These are phyloP conservation scores for Cheilosia impressa DNA, from an alignment of 2,888 invertebrate genomes.

Conservation along the genomic window DNA sequence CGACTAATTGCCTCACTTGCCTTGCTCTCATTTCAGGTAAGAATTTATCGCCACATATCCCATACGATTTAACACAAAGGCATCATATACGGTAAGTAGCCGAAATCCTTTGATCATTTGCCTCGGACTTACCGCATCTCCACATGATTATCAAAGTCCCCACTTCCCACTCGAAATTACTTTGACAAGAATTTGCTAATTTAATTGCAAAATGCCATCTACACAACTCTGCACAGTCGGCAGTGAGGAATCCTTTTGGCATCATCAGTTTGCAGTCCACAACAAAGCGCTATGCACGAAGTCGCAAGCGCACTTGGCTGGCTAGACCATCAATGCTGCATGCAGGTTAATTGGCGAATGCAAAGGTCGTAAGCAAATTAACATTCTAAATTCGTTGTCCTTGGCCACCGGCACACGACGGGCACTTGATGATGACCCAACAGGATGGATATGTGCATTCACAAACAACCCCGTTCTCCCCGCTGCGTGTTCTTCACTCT, in stretches of 20 bases:
- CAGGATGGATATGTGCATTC: neutral
- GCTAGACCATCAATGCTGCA: constrained; percentile 34
- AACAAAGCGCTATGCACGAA: constrained; percentile 16
- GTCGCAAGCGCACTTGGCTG: constrained; percentile 34
- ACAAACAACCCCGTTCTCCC: neutral
- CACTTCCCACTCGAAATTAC: constrained; percentile 21
- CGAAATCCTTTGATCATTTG: constrained; percentile 16
- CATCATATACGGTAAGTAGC: constrained; percentile 16
- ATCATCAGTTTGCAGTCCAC: neutral
- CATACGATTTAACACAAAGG: neutral
- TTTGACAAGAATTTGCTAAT: constrained; percentile 66
- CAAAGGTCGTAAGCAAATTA: constrained; percentile 69
- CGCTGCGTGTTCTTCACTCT: constrained; percentile 27
- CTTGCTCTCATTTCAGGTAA: constrained; percentile 48
- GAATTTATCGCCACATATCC: constrained; percentile 1
- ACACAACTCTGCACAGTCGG: neutral
- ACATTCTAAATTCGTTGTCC: constrained; percentile 70
- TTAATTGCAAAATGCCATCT: constrained; percentile 68
- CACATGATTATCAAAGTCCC: constrained; percentile 5
- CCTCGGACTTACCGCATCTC: neutral
- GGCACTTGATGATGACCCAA: constrained; percentile 24
- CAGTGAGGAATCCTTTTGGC: constrained; percentile 34
- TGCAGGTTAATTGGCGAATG: constrained; percentile 71
- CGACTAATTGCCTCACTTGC: neutral
- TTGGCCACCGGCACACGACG: constrained; percentile 17